A percentile compares a stretch with the other conserved stretches of the same genome.
Conservation (phyloP, 1,140 invertebrate species). For the Zaprionus davidi region DNA sequence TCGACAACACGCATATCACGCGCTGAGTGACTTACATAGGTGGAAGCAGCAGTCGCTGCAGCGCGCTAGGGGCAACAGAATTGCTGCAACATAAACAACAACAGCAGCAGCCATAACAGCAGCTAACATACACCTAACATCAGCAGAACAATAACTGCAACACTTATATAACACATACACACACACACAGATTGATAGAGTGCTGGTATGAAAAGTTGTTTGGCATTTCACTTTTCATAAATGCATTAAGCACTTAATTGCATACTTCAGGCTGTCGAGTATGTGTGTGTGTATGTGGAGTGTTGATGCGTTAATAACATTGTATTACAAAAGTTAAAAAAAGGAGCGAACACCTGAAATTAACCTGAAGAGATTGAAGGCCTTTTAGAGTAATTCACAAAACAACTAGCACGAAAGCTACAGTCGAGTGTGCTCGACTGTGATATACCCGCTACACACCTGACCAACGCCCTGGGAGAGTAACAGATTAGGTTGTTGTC, state of each 20-base stretch:
- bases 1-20: constrained; percentile 23
- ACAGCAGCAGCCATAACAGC: constrained; percentile 1
- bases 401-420: too few relatives aligned
- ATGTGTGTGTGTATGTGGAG: constrained; percentile 7
- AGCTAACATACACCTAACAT: not conserved
- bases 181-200: constrained; percentile 30
- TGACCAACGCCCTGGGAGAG: too few relatives aligned
- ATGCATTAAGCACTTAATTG: constrained; percentile 77
- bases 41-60: constrained; percentile 14
- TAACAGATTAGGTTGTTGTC: too few relatives aligned
- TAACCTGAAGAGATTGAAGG: too few relatives aligned
- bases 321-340: too few relatives aligned
- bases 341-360: too few relatives aligned
- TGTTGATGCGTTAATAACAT: constrained; percentile 19
- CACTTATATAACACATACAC: not conserved
- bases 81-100: constrained; percentile 12
- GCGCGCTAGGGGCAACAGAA: constrained; percentile 3
- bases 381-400: too few relatives aligned
- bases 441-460: too few relatives aligned
- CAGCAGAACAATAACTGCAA: not conserved
- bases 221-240: constrained; percentile 79
- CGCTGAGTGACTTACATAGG: constrained; percentile 39
- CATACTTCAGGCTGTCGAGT: constrained; percentile 47
- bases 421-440: too few relatives aligned
- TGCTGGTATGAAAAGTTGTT: constrained; percentile 54